Base-by-base conservation (phyloP, 2,888 invertebrate genomes). In the Phaonia tiefii region DNA sequence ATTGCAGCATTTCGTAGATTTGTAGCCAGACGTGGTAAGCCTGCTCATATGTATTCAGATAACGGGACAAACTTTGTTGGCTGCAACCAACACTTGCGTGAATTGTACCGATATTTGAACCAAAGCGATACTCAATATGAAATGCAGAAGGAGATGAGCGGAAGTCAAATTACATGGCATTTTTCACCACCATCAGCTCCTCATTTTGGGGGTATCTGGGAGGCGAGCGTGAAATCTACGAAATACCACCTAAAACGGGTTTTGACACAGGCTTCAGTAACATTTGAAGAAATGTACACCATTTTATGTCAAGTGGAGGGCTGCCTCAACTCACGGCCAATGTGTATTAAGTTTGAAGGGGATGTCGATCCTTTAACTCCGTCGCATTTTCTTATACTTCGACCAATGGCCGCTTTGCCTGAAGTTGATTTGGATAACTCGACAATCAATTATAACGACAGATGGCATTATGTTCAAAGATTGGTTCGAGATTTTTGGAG, bases 41-140 rank as follows among this genome's bases (percentile, higher is more conserved):
- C 75, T 1, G 49, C 54, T 11, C 56, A 20, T 0, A 42, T 83
- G 13, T 75, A 44, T 3, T 79, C 83, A 10, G 80, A 78, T 15
- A 78, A 78, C 22, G 75, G 80, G 0, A 65, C 49, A n/a, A 78
- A 71, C 11, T 83, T 80, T 17, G 56, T 79, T 3, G 76, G 73
- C n/a, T 8, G 75, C 76, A 0, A 49, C 46, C 4, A 25, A 51
- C n/a, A 25, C n/a, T n/a, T n/a, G n/a, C n/a, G n/a, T n/a, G n/a
- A n/a, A n/a, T n/a, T n/a, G n/a, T n/a, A n/a, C n/a, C n/a, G n/a
- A n/a, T n/a, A n/a, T n/a, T n/a, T n/a, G n/a, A n/a, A n/a, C n/a
- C n/a, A n/a, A n/a, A n/a, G n/a, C n/a, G n/a, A n/a, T n/a, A n/a
- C n/a, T n/a, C n/a, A n/a, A n/a, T n/a, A n/a, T n/a, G n/a, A n/a